A percentile compares a stretch with the other conserved stretches of the same genome.
Conservation (phyloP, 2,797 vertebrate species). For the Alcedo quadribrachys region DNA sequence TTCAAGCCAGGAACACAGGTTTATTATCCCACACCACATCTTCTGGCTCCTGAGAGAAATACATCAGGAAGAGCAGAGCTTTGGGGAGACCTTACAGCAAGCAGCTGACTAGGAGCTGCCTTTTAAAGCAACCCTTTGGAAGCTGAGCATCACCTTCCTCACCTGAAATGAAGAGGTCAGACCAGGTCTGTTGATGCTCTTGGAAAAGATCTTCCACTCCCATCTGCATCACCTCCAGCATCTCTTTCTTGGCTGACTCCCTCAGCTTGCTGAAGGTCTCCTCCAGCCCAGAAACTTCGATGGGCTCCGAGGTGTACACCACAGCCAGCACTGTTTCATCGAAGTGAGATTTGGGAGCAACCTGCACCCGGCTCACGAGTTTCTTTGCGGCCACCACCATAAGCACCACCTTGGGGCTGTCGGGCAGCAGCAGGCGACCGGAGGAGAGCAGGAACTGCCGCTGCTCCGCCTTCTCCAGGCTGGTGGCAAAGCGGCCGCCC, state of each 20-base stretch:
- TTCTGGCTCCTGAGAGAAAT: background rate
- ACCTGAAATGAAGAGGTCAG: slow-evolving; percentile 95
- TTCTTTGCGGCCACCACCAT: slow-evolving; percentile 89
- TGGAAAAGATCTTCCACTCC: slow-evolving; percentile 83
- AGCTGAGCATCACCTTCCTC: background rate
- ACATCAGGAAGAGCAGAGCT: background rate
- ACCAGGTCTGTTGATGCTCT: slow-evolving; percentile 92
- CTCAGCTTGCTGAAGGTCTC: slow-evolving; percentile 82
- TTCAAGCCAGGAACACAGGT: background rate
- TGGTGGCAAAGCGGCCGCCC: slow-evolving; percentile 80
- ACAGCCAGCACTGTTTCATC: slow-evolving; percentile 87
- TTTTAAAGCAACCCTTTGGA: background rate
- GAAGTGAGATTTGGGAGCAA: slow-evolving; percentile 85
- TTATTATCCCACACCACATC: background rate
- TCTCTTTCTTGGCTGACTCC: slow-evolving; percentile 87
- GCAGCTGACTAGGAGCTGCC: background rate
- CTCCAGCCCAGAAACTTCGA: slow-evolving; percentile 81
- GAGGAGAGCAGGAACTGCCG: slow-evolving; percentile 88
- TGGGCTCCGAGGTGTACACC: slow-evolving; percentile 85
- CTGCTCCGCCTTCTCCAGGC: slow-evolving; percentile 86
- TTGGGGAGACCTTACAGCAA: background rate
- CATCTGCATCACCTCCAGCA: slow-evolving; percentile 86
- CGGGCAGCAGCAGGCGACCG: slow-evolving; percentile 79
- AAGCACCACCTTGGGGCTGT: slow-evolving; percentile 80
- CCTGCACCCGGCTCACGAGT: slow-evolving; percentile 83